Evolutionary conservation across 2,797 vertebrate genomes (phyloP).

Genomic region (Oreochromis mossambicus): DNA sequence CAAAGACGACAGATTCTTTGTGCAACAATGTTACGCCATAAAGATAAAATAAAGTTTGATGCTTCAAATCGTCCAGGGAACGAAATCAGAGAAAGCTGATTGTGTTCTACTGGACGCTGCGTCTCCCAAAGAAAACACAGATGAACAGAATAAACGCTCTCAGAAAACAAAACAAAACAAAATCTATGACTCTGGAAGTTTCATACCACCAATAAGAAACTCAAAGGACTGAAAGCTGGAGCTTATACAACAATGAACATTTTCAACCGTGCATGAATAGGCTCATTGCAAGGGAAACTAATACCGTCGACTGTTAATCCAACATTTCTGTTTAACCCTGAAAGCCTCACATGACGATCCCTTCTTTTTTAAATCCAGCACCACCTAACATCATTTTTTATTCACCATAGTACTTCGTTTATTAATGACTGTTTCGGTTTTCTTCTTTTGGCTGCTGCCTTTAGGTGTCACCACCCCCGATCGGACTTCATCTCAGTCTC

Average conservation of each 20-base stretch:
- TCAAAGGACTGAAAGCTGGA: not conserved
- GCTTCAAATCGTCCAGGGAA: accelerated
- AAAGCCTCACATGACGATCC: not conserved
- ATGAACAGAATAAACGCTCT: not conserved
- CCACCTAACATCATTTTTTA: not conserved
- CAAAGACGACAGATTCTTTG: not conserved
- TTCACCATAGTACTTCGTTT: accelerated
- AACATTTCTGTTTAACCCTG: not conserved
- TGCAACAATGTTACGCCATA: not conserved
- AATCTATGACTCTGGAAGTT: not conserved
- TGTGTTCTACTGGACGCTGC: accelerated
- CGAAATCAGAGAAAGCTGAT: not conserved
- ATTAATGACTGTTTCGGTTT: not conserved
- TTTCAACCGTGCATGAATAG: not conserved
- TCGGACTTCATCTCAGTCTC: not conserved
- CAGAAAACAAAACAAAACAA: not conserved
- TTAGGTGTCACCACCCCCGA: not conserved
- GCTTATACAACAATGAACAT: not conserved
- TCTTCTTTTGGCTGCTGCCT: not conserved
- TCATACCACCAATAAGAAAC: not conserved
- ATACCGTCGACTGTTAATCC: not conserved
- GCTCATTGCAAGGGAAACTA: not conserved
- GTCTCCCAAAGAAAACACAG: not conserved
- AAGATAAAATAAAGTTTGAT: not conserved
- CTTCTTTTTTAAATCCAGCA: not conserved